These are phyloP conservation scores for Ellobium chinense DNA, from an alignment of 2,888 invertebrate species.

Conservation along the genomic window DNA sequence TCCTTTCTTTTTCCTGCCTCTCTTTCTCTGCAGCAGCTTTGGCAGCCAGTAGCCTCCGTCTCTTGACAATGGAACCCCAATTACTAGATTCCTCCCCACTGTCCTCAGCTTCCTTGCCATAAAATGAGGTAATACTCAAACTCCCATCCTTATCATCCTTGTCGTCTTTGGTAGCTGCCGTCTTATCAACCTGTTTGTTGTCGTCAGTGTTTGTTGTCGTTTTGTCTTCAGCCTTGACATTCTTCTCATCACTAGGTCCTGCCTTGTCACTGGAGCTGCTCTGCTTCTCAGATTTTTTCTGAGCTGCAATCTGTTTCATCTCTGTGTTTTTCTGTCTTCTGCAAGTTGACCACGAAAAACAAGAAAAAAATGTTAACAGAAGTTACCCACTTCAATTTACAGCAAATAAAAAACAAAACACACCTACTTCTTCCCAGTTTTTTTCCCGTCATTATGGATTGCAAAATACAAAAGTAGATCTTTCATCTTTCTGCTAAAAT, in stretches of 20 bases:
- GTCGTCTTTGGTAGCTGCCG: not conserved
- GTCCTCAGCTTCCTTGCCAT: slow-evolving; percentile 65
- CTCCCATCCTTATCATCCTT: slow-evolving; percentile 45
- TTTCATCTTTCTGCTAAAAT: too few species aligned
- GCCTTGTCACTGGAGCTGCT: slow-evolving; percentile 23
- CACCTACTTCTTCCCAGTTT: too few species aligned
- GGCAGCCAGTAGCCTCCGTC: slow-evolving; percentile 71
- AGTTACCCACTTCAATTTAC: too few species aligned
- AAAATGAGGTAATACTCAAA: slow-evolving; percentile 65
- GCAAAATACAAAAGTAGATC: too few species aligned
- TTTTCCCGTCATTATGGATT: too few species aligned
- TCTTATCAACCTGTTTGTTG: slow-evolving; percentile 44
- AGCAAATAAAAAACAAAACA: too few species aligned
- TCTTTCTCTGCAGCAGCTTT: slow-evolving; percentile 71
- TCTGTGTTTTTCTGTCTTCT: slow-evolving; percentile 67
- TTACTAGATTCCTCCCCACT: slow-evolving; percentile 59
- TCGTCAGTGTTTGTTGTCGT: not conserved
- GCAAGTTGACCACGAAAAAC: too few species aligned
- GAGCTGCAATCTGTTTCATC: slow-evolving; percentile 67
- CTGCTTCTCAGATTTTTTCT: slow-evolving; percentile 60
- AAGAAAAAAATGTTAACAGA: too few species aligned
- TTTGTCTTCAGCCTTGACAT: slow-evolving; percentile 35
- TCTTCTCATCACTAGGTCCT: slow-evolving; percentile 49
- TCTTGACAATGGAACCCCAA: slow-evolving; percentile 71
- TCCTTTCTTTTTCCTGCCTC: slow-evolving; percentile 65